Base-by-base conservation (phyloP, 2,888 invertebrate species). In the Athetis lepigone region DNA sequence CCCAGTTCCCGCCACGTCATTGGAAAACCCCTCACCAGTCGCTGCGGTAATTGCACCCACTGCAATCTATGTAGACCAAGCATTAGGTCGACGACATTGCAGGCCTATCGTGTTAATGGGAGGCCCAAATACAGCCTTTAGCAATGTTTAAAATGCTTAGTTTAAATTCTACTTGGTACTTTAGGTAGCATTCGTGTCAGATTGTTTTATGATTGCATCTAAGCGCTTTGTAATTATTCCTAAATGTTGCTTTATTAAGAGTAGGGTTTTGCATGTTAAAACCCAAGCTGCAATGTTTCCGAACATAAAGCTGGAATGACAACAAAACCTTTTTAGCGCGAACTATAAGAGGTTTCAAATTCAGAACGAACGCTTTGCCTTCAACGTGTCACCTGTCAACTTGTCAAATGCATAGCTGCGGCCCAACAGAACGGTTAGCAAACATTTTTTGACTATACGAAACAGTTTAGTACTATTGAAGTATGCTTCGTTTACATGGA, bases 1-100 rank as follows among this genome's bases (percentile, higher is more conserved):
- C 66, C 63, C 60, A 69, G 54, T 70, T 76, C 72, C 75, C 61
- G 70, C 63, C 73, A 63, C 65, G 77, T 79, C 74, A 74, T 63
- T 45, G 73, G 64, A 79, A 69, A 76, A 58, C 57, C 73, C 69
- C 73, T 45, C 54, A 37, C 46, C 13, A 57, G 23, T 13, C 27
- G 9, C 56, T 16, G 50, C 54, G 54, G 54, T 71, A 75, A 76
- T 71, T 75, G 79, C 61, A 54, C 33, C 21, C 37, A 55, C 65
- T 67, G 63, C 76, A 71, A 63, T 67, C 56, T 68, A 64, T 57
- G 71, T 59, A 54, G 55, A 37, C 58, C 47, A 43, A 42, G 50
- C 49, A 16, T 62, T 60, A 55, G 76, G 79, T 75, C 79, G 58
- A 79, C 76, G 79, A 64, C 71, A 57, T 36, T 47, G 39, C 45